Evolutionary conservation across 2,113 vertebrate genomes (phyloP), one percentile per base, ranked within the genome.

Genomic region (Aleadryas rufinucha): DNA sequence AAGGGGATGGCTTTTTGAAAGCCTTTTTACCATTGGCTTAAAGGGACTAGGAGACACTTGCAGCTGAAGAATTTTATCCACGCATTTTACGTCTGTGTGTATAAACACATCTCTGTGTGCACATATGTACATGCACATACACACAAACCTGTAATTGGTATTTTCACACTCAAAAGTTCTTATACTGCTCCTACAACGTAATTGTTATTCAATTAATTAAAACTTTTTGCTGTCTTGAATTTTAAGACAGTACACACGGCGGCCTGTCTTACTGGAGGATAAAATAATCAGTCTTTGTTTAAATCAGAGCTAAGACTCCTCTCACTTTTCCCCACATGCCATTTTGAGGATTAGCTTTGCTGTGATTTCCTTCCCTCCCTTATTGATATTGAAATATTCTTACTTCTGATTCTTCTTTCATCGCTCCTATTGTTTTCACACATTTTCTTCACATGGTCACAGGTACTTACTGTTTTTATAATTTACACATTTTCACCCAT

Each of bases 391-490:
- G 50, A 91, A 83, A 88, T 77, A 83, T 54, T 95, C 75, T 70
- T 87, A 60, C 26, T 87, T 86, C 50, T 70, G 39, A 81, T 74
- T 87, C 10, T 64, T 75, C 69, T 84, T 93, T 70, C 41, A 64
- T 61, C 93, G 92, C 47, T 96, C 53, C 39, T 79, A 35, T n/a
- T 85, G 57, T 57, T 93, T 96, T 88, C 89, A 83, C 87, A 84
- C 84, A 16, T 82, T 82, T 90, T 75, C 63, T 79, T 90, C 78
- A 84, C 35, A 26, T 52, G 47, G 49, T 75, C 75, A 63, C 7
- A 19, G 70, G 33, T 42, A 79, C 69, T 72, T 45, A 61, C 59
- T 89, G 44, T 6, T 74, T 89, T 70, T 52, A 72, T 41, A 74
- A 57, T 84, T 90, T 56, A 53, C 84, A 78, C 39, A 30, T 80